A percentile compares a stretch with the other conserved stretches of the same genome.
These are phyloP conservation scores for Allygus modestus DNA, from an alignment of 2,888 invertebrate species.

Conservation along the genomic window DNA sequence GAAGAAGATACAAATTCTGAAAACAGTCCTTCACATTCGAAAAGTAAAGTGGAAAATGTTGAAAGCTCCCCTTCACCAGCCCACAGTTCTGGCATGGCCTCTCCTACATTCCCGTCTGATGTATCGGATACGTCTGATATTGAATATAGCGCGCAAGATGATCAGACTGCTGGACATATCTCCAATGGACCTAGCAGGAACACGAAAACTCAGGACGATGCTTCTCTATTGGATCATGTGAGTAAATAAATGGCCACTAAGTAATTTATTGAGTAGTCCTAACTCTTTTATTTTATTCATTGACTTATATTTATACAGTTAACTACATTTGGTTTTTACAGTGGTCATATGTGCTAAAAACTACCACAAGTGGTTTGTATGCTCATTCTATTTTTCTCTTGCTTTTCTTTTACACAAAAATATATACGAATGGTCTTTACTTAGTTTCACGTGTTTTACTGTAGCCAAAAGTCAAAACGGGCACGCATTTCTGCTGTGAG, in stretches of 20 bases:
- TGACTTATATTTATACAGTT: no score
- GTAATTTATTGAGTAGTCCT: background rate
- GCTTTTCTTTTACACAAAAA: no score
- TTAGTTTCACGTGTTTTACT: no score
- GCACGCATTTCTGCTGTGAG: no score
- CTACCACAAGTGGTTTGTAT: no score
- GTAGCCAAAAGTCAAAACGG: no score
- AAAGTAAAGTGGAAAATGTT: background rate
- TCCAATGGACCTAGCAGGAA: background rate
- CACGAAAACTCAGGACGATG: background rate
- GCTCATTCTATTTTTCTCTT: no score
- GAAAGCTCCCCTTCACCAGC: background rate
- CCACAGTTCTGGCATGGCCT: background rate
- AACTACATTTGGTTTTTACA: no score
- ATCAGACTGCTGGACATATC: background rate
- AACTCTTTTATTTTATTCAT: no score
- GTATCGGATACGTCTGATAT: background rate
- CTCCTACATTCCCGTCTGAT: background rate
- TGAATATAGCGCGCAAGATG: background rate
- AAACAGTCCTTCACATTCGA: background rate
- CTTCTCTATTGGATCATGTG: slow-evolving; percentile 22
- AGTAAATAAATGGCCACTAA: background rate
- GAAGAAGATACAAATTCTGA: slow-evolving; percentile 19
- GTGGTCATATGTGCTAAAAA: no score
- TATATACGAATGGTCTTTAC: no score